Percentiles rank a stretch among this genome's conserved stretches.
These are phyloP conservation scores for Oncorhynchus gorbuscha DNA, from an alignment of 2,113 vertebrate species.

Conservation along the genomic window DNA sequence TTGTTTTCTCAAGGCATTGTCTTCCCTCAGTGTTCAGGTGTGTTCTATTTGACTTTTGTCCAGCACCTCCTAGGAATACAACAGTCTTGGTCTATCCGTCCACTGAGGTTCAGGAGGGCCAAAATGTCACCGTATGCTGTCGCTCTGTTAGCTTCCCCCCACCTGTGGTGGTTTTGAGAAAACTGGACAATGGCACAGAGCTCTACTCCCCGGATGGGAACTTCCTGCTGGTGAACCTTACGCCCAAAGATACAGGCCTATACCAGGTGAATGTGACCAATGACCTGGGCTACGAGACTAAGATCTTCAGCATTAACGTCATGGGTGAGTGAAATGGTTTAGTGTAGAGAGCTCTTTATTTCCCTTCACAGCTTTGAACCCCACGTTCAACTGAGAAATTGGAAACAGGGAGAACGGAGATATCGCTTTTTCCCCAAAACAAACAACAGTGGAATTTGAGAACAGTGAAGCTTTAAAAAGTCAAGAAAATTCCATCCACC, in stretches of 20 bases:
- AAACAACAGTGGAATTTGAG: neutral
- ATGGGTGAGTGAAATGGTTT: conserved; percentile 51
- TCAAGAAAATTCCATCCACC: neutral
- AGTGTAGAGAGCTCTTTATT: neutral
- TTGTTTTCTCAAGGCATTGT: neutral
- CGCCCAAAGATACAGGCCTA: conserved; percentile 59
- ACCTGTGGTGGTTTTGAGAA: conserved; percentile 58
- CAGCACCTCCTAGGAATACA: conserved; percentile 74
- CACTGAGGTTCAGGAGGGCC: conserved; percentile 64
- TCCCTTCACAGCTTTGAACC: neutral
- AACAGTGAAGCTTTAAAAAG: neutral
- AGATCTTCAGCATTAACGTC: conserved; percentile 67
- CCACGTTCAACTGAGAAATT: neutral
- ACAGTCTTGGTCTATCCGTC: conserved; percentile 65
- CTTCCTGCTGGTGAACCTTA: conserved; percentile 69
- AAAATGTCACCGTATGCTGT: conserved; percentile 71
- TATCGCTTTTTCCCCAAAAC: neutral
- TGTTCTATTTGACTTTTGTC: neutral
- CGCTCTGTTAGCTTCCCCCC: conserved; percentile 63
- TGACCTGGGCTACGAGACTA: conserved; percentile 63
- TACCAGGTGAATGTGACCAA: conserved; percentile 76
- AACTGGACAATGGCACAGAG: conserved; percentile 52
- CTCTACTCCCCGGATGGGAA: conserved; percentile 55
- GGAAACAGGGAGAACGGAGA: neutral
- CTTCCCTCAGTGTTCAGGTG: neutral